A percentile compares a stretch with the other conserved stretches of the same genome.
These are phyloP conservation scores for Fabriciana adippe DNA, from an alignment of 2,888 invertebrate species.

Conservation along the genomic window DNA sequence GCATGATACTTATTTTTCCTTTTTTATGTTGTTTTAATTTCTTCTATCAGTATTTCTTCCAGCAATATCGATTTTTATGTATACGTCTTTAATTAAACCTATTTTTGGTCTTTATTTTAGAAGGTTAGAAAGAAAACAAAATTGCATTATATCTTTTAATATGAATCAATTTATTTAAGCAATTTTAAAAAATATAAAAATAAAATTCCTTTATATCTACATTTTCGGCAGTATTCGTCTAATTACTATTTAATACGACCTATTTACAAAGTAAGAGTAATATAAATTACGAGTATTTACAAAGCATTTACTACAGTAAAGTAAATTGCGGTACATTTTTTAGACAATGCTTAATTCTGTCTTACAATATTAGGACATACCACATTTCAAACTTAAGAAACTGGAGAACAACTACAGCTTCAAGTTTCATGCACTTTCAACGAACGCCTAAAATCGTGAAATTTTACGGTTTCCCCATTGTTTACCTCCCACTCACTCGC, in stretches of 20 bases:
- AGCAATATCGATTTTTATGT: too few relatives aligned
- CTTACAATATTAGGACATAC: constrained; percentile 44
- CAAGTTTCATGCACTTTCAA: constrained; percentile 57
- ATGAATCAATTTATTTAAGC: constrained; percentile 42
- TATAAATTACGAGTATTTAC: constrained; percentile 69
- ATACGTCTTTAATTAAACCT: neutral
- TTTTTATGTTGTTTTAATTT: too few relatives aligned
- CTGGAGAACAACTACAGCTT: constrained; percentile 60
- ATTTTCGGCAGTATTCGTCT: constrained; percentile 36
- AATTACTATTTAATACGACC: constrained; percentile 43
- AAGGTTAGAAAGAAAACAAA: constrained; percentile 21
- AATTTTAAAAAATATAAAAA: constrained; percentile 49
- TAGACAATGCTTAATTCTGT: constrained; percentile 48
- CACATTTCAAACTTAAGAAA: constrained; percentile 52
- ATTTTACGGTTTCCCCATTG: constrained; percentile 61
- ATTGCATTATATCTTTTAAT: constrained; percentile 12
- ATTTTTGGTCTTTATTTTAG: neutral
- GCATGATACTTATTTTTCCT: too few relatives aligned
- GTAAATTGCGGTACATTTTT: constrained; percentile 48
- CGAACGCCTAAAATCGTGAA: constrained; percentile 65
- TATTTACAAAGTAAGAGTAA: constrained; percentile 57
- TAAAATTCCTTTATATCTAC: constrained; percentile 53
- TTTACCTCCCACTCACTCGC: constrained; percentile 59
- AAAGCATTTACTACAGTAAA: constrained; percentile 54
- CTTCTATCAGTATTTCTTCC: too few relatives aligned